phyloP scores from a whole-genome alignment of 2,797 vertebrate genomes.

The Peromyscus nudipes region DNA sequence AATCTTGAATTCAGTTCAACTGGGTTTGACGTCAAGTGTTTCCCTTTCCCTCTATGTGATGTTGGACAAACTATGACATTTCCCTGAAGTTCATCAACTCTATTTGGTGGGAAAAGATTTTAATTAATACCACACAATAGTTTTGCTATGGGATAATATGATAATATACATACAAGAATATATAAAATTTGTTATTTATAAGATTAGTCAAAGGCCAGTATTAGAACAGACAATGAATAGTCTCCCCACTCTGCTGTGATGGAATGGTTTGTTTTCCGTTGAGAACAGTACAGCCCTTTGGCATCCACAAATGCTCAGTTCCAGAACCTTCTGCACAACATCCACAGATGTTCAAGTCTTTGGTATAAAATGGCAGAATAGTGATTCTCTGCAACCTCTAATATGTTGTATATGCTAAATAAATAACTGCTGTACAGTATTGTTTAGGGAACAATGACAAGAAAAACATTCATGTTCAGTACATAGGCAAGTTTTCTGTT shows the following conservation, averaged over 20 bases:
- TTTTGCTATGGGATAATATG: neutral
- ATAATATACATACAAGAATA: neutral
- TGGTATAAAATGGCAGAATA: neutral
- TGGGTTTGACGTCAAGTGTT: neutral
- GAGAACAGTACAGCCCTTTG: neutral
- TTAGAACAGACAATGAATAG: neutral
- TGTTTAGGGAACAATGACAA: neutral
- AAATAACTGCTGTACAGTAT: neutral
- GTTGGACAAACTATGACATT: neutral
- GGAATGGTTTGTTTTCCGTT: neutral
- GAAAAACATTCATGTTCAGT: neutral
- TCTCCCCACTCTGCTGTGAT: neutral
- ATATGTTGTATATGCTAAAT: neutral
- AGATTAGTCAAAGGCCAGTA: neutral
- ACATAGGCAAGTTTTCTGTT: neutral
- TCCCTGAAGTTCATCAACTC: neutral
- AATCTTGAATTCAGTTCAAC: neutral
- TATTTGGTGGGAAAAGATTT: neutral
- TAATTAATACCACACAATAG: neutral
- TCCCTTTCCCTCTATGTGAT: neutral
- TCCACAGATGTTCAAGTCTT: neutral
- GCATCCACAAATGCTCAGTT: neutral
- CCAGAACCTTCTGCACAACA: neutral
- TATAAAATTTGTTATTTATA: neutral
- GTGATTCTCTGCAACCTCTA: neutral